Base-by-base conservation (phyloP, 2,888 invertebrate species). In the Muschampia staudingeri region DNA sequence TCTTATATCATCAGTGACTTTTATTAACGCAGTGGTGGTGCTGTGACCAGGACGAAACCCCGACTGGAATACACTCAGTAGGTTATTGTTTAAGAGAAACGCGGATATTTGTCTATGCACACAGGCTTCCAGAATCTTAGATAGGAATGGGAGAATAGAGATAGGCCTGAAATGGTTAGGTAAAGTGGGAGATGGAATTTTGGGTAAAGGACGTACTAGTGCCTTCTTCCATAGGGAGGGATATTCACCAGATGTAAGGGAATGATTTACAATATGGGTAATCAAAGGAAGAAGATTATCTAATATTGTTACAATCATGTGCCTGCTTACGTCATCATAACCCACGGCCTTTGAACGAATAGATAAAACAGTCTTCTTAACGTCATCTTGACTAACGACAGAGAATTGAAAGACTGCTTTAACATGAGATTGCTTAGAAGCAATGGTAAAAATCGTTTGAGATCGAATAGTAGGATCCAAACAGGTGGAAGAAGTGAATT, bases 121-220 rank as follows among this genome's bases (percentile, higher is more conserved):
- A 69, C 70, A 71, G 44, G 70, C 56, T 67, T 83, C 79, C 9
- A 81, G 69, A 61, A 83, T 75, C 52, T 83, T 81, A 5, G 83
- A 83, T 6, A 83, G 81, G 52, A 81, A 76, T 40, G 83, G 77
- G 2, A 80, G 67, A 8, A 82, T 77, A 42, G 76, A 76, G 6
- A 76, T 81, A 2, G 80, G 83, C 0, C 81, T 70, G 37, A 19
- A 83, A 12, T 83, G 40, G 6, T 42, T n/a, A 14, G 48, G 30
- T 19, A 16, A 5, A 1, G 40, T 16, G 2, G 80, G 80, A 14
- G 56, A 42, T 2, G 80, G 40, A 11, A 52, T 19, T 75, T 80
- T 82, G 11, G 82, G 78, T 11, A 82, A 42, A 14, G 82, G 82
- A 40, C 6, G 42, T 12, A 82, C 70, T 71, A 76, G 16, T 19